phyloP scores from a whole-genome alignment of 1,140 invertebrate species.

The Drosophila kikkawai region DNA sequence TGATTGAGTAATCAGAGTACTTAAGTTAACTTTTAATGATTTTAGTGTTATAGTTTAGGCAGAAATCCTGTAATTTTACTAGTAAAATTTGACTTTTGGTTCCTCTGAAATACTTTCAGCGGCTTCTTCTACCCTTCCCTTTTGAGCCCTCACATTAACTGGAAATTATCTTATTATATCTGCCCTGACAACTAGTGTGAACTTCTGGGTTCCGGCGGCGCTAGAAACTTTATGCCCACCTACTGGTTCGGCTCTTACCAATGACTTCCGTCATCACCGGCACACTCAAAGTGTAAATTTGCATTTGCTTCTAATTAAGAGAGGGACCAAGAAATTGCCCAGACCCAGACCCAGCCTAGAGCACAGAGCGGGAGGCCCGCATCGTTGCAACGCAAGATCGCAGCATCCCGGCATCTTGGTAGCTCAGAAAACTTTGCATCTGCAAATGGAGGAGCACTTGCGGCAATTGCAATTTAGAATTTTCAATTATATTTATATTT shows the following conservation, averaged over 20 bases:
- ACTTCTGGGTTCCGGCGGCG: slow-evolving; percentile 12
- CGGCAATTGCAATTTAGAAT: slow-evolving; percentile 80
- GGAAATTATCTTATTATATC: slow-evolving; percentile 76
- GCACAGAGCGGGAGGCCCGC: slow-evolving; percentile 17
- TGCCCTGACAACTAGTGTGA: slow-evolving; percentile 27
- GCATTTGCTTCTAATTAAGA: slow-evolving; percentile 80
- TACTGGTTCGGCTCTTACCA: slow-evolving; percentile 68
- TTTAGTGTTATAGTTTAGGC: too few relatives aligned
- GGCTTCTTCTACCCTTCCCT: neutral
- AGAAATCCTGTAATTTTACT: too few relatives aligned
- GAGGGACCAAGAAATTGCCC: slow-evolving; percentile 30
- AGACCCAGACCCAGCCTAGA: slow-evolving; percentile 8
- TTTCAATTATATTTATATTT: slow-evolving; percentile 80
- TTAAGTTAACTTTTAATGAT: neutral
- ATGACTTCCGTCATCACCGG: slow-evolving; percentile 76
- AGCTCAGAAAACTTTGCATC: slow-evolving; percentile 53
- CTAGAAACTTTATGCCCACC: slow-evolving; percentile 43
- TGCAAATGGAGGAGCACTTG: slow-evolving; percentile 58
- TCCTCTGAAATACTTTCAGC: neutral
- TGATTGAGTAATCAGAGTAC: too few relatives aligned
- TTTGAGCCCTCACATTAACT: slow-evolving; percentile 27
- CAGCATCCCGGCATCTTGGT: slow-evolving; percentile 46
- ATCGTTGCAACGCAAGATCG: slow-evolving; percentile 12
- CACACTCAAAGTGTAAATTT: slow-evolving; percentile 79
- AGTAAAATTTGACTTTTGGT: neutral